A percentile compares a stretch with the other conserved stretches of the same genome.
Evolutionary conservation across 2,888 invertebrate species (phyloP).

Genomic region (Clunio marinus): DNA sequence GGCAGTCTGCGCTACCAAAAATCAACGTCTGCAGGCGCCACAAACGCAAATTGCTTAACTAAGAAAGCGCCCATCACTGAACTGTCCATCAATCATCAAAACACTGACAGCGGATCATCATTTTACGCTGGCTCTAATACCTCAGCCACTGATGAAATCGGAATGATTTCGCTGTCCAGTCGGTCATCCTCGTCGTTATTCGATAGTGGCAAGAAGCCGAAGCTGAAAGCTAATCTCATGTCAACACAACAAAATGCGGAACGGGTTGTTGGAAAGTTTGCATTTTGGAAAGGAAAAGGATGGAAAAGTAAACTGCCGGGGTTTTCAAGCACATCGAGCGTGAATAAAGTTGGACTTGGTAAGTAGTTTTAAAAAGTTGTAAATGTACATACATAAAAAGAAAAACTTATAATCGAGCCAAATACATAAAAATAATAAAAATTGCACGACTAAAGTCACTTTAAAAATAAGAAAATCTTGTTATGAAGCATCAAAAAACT

Average conservation of each 20-base stretch:
- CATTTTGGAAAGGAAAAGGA: constrained; percentile 62
- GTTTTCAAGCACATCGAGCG: constrained; percentile 66
- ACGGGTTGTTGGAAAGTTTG: constrained; percentile 55
- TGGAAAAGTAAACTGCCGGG: constrained; percentile 71
- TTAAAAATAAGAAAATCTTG: no score
- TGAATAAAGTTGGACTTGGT: constrained; percentile 67
- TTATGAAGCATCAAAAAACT: no score
- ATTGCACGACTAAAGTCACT: no score
- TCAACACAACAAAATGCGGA: constrained; percentile 54
- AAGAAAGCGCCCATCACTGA: constrained; percentile 2
- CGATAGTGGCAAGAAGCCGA: constrained; percentile 55
- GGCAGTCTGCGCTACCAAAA: constrained; percentile 59
- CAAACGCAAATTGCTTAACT: background rate
- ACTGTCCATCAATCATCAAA: constrained; percentile 24
- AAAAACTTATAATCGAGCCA: no score
- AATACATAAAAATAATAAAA: no score
- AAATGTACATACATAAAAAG: no score
- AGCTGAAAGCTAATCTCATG: constrained; percentile 53
- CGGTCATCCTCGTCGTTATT: constrained; percentile 51
- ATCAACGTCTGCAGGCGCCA: constrained; percentile 45
- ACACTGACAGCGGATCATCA: constrained; percentile 31
- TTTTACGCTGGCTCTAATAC: constrained; percentile 29
- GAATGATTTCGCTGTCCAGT: constrained; percentile 40
- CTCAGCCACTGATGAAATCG: constrained; percentile 28
- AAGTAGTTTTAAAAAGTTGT: no score